Evolutionary conservation across 2,797 vertebrate genomes (phyloP).

Genomic region (Hoplostethus atlanticus): DNA sequence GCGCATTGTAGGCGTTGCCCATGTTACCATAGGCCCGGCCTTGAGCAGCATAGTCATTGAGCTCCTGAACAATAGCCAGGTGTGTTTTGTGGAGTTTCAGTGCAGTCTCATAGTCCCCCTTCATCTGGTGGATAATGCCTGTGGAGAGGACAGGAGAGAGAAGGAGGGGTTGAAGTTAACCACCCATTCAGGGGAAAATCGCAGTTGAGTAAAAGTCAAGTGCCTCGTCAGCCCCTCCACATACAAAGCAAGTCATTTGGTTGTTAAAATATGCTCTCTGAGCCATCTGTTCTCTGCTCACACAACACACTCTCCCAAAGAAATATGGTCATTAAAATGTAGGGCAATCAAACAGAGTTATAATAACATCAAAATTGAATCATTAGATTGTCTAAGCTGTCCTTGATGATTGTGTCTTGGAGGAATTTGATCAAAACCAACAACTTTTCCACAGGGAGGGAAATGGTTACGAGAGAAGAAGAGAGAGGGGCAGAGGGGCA

Average conservation of each 20-base stretch:
- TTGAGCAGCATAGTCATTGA: constrained; percentile 96
- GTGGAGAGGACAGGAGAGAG: constrained; percentile 34
- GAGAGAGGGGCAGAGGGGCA: constrained; percentile 18
- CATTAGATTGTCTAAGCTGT: constrained; percentile 63
- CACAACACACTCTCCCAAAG: constrained; percentile 60
- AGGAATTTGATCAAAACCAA: constrained; percentile 68
- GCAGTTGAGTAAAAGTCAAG: constrained; percentile 67
- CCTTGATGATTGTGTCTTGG: constrained; percentile 63
- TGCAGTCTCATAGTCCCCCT: constrained; percentile 95
- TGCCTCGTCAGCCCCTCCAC: constrained; percentile 70
- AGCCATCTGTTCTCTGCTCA: constrained; percentile 76
- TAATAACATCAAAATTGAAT: constrained; percentile 68
- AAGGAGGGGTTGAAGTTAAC: constrained; percentile 52
- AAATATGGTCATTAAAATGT: constrained; percentile 73
- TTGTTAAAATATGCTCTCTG: constrained; percentile 72
- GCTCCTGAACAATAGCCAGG: constrained; percentile 95
- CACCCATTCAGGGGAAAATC: constrained; percentile 52
- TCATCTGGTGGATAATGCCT: constrained; percentile 97
- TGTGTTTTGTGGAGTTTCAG: constrained; percentile 97
- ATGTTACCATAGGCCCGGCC: constrained; percentile 98
- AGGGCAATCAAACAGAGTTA: constrained; percentile 68
- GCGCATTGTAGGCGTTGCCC: constrained; percentile 97
- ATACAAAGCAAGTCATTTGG: constrained; percentile 75
- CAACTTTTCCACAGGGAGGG: constrained; percentile 62
- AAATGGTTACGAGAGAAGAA: constrained; percentile 38